Evolutionary conservation across 2,797 vertebrate genomes (phyloP), one percentile per base, ranked within the genome.

Genomic region (Chanos chanos): DNA sequence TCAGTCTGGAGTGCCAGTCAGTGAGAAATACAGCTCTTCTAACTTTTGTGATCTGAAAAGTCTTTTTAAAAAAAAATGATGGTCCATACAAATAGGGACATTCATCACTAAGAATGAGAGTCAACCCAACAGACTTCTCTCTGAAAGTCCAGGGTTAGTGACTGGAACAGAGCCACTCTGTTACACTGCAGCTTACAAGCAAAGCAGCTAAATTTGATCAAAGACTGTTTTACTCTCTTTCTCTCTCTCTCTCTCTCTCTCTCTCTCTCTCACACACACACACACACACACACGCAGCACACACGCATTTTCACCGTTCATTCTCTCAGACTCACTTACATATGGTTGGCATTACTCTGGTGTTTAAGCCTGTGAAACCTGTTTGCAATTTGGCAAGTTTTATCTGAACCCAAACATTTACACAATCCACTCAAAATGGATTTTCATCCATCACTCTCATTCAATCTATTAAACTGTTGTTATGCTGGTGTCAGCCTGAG

Each of bases 351-450:
- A 64, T 70, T 55, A 50, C 12, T 51, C 44, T 21, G 12, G 18
- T 18, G 10, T 50, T 49, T 12, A 68, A 24, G 51, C 19, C 22
- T 12, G 16, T 28, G 27, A 15, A 43, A 39, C 25, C 44, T 61
- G 56, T 70, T 70, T 64, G 41, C 61, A 60, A 60, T 70, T 70
- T 54, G 5, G 48, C 21, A 25, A 48, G 54, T 49, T 54, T 64
- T 52, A 64, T 54, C 43, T 39, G 36, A 64, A 59, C 40, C 34
- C 67, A 64, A 60, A 64, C 43, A 58, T 64, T 59, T 69, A 41
- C 40, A 40, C 41, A 64, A 59, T 41, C 13, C 51, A n/a, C 50
- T 56, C 36, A 41, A 50, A 61, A 64, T 55, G 51, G 22, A 15
- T 58, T 64, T 50, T 55, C 28, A 16, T 63, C 43, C 30, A 24